Percentiles rank a stretch among this genome's conserved stretches.
phyloP scores from a whole-genome alignment of 2,113 vertebrate species.

The cat (Felis catus) region F.catus_Fca126_mat1.0 CM031425.1:43054501-43055000 shows the following conservation, averaged over 20 bases:
- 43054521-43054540: conserved; percentile 76
- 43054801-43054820: not conserved
- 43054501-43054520: conserved; percentile 63
- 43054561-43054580: not conserved
- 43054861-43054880: not conserved
- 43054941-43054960: not conserved
- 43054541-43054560: conserved; percentile 40
- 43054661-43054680: not conserved
- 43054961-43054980: not conserved
- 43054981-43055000: not conserved
- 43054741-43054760: not conserved
- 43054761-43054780: not conserved
- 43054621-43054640: not conserved
- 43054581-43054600: not conserved
- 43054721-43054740: not conserved
- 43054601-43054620: not conserved
- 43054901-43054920: not conserved
- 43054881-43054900: not conserved
- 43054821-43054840: not conserved
- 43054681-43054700: not conserved
- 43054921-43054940: not conserved
- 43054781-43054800: not conserved
- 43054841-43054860: not conserved
- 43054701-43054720: not conserved
- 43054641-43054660: not conserved